Percentiles rank a stretch among this genome's conserved stretches.
These are phyloP conservation scores for Pangasianodon gigas DNA, from an alignment of 2,113 vertebrate genomes.

Conservation along the genomic window DNA sequence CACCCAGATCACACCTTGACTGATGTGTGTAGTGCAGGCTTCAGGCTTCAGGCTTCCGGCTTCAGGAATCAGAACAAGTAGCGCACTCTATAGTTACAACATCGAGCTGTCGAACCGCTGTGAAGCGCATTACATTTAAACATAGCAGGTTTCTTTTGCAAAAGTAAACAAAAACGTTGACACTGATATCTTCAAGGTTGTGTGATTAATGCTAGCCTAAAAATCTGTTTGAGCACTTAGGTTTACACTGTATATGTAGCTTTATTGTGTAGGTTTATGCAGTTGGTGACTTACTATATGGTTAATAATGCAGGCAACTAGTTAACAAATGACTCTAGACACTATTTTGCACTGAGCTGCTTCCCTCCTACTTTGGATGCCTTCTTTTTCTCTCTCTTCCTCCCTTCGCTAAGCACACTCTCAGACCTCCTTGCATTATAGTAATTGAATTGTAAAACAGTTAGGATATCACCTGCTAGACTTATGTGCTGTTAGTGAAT, in stretches of 20 bases:
- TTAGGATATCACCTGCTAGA: slow-evolving; percentile 28
- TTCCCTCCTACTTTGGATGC: background rate
- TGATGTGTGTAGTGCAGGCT: background rate
- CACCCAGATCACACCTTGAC: background rate
- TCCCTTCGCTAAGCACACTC: background rate
- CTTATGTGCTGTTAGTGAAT: slow-evolving; percentile 37
- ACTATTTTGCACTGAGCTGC: background rate
- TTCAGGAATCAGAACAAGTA: too few relatives aligned
- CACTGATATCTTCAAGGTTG: background rate
- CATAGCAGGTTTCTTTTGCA: background rate
- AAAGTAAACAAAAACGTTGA: background rate
- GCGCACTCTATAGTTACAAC: background rate
- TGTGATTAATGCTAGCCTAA: too few relatives aligned
- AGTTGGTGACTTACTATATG: background rate
- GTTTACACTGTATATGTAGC: background rate
- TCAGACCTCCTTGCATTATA: slow-evolving; percentile 35
- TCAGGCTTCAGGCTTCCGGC: too few relatives aligned
- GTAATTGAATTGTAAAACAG: slow-evolving; percentile 47
- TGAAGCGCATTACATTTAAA: background rate
- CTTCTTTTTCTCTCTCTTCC: slow-evolving; percentile 1
- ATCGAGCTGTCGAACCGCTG: background rate
- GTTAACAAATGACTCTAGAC: background rate
- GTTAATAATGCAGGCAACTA: background rate
- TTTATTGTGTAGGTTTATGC: background rate
- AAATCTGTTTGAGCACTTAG: background rate